Evolutionary conservation across 1,140 invertebrate species (phyloP).

Genomic region (Bombus waltoni): DNA sequence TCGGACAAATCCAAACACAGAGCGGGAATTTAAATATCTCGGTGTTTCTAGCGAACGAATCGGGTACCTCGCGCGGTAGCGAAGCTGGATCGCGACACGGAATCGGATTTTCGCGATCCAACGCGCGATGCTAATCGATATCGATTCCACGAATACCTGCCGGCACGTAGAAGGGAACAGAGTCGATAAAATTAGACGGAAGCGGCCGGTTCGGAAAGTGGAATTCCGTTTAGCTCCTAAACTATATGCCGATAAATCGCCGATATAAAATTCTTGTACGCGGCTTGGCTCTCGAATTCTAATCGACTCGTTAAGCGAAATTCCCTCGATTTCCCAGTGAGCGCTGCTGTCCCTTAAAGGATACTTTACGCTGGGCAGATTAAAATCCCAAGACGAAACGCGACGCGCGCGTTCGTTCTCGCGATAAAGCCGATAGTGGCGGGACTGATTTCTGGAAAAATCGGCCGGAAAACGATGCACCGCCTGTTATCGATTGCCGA

Average conservation of each 20-base stretch:
- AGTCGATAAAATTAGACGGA: slow-evolving; percentile 49
- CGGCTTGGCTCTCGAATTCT: slow-evolving; percentile 53
- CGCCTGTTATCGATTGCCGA: slow-evolving; percentile 37
- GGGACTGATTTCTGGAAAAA: background rate
- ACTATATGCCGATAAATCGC: slow-evolving; percentile 49
- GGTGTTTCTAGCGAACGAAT: background rate
- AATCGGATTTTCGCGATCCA: slow-evolving; percentile 32
- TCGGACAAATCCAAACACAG: background rate
- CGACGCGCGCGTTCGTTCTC: background rate
- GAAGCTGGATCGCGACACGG: background rate
- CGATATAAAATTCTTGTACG: slow-evolving; percentile 58
- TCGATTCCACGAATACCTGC: slow-evolving; percentile 47
- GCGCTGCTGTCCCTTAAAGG: slow-evolving; percentile 17
- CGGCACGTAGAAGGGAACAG: slow-evolving; percentile 54
- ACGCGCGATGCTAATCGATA: slow-evolving; percentile 60
- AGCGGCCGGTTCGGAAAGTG: slow-evolving; percentile 36
- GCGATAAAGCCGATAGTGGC: background rate
- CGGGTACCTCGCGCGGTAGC: too few species aligned
- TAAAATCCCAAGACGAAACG: slow-evolving; percentile 28
- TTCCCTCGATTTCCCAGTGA: slow-evolving; percentile 46
- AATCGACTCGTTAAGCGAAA: slow-evolving; percentile 57
- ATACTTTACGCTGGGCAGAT: slow-evolving; percentile 38
- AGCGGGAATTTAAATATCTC: background rate
- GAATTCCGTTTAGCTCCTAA: slow-evolving; percentile 62
- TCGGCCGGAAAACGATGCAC: background rate